Conservation (phyloP, 2,113 vertebrate species). For the Daphoenositta chrysoptera region DNA sequence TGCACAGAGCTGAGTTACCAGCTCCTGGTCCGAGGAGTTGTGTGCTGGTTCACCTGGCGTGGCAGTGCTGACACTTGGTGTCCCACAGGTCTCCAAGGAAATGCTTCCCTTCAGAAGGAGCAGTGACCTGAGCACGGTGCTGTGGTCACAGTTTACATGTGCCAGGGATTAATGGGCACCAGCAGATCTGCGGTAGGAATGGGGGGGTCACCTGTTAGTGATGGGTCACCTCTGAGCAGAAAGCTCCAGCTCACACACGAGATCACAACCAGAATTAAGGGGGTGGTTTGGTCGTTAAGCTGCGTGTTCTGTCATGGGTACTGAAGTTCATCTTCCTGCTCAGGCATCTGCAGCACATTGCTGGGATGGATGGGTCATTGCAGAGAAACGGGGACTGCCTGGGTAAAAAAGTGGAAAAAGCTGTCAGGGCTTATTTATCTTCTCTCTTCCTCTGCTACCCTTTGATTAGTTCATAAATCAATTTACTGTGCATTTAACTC, state of each 20-base stretch:
- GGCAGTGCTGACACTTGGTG: background rate
- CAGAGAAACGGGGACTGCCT: background rate
- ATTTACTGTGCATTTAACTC: background rate
- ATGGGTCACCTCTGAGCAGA: background rate
- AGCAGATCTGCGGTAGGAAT: background rate
- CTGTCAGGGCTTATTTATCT: background rate
- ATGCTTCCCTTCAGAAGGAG: background rate
- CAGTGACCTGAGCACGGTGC: background rate
- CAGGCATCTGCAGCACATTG: background rate
- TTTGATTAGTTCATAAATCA: background rate
- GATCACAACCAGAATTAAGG: background rate
- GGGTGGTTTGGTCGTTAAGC: background rate
- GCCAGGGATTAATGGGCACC: background rate
- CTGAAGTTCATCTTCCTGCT: background rate
- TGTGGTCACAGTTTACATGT: too few relatives aligned
- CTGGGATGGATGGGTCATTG: background rate
- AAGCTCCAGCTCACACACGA: background rate
- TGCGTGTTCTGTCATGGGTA: rapidly evolving
- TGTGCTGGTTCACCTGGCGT: background rate
- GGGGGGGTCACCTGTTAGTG: background rate
- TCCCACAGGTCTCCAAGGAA: background rate
- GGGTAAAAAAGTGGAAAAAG: background rate
- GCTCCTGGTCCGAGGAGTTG: background rate
- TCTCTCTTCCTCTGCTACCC: background rate
- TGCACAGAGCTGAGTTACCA: background rate